Evolutionary conservation across 1,140 invertebrate genomes (phyloP).

Genomic region (Heliconius congener): DNA sequence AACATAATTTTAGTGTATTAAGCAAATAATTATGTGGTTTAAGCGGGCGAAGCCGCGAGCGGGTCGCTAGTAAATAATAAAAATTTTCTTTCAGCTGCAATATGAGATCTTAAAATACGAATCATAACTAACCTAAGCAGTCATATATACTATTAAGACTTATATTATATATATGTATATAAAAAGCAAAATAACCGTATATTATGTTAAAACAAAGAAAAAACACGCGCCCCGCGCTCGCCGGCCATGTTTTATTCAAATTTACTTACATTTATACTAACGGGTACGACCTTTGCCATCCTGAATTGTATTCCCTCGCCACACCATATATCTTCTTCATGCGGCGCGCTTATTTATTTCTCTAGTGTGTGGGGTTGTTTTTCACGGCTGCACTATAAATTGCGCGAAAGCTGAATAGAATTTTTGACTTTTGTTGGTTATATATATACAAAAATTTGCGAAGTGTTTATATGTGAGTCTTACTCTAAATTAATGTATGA

Average conservation of each 20-base stretch:
- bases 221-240: slow-evolving; percentile 39
- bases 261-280: slow-evolving; percentile 81
- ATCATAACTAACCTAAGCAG: too few relatives aligned
- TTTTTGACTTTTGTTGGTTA: slow-evolving; percentile 14
- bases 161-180: background rate
- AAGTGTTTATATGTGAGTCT: background rate
- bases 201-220: slow-evolving; percentile 53
- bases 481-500: too few relatives aligned
- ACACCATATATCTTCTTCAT: slow-evolving; percentile 79
- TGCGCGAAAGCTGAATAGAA: slow-evolving; percentile 17
- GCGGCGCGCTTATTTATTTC: slow-evolving; percentile 74
- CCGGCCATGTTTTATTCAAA: slow-evolving; percentile 79
- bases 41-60: too few relatives aligned
- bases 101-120: too few relatives aligned
- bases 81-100: too few relatives aligned
- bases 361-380: slow-evolving; percentile 54
- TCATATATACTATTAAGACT: background rate
- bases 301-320: slow-evolving; percentile 78
- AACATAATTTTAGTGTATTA: too few relatives aligned
- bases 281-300: slow-evolving; percentile 74
- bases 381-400: slow-evolving; percentile 42
- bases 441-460: too few relatives aligned
- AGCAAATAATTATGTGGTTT: too few relatives aligned
- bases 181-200: slow-evolving; percentile 7
- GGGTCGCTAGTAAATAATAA: too few relatives aligned